phyloP scores from a whole-genome alignment of 2,888 invertebrate genomes.

The Ichneumoninae sp. region DNA sequence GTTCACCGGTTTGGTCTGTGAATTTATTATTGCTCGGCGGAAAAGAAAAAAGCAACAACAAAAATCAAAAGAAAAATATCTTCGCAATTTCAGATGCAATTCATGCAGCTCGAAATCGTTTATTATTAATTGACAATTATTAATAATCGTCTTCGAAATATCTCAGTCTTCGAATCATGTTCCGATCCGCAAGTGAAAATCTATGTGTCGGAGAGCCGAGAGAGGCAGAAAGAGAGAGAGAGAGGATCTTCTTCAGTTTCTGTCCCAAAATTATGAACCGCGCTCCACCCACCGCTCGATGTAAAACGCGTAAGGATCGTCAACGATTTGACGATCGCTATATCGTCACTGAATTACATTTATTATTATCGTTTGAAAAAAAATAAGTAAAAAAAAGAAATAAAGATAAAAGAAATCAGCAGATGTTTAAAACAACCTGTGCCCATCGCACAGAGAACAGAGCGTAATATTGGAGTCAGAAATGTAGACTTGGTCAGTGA shows the following conservation, averaged over 20 bases:
- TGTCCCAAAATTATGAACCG: conserved; percentile 76
- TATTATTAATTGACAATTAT: conserved; percentile 1
- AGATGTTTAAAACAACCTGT: conserved; percentile 26
- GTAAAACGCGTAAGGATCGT: conserved; percentile 67
- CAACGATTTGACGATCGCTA: conserved; percentile 36
- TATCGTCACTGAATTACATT: conserved; percentile 31
- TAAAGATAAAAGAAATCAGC: conserved; percentile 14
- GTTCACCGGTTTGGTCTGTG: not conserved
- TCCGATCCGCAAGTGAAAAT: not conserved
- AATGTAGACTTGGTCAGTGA: conserved; percentile 68
- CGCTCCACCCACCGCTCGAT: conserved; percentile 74
- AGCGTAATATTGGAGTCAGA: not conserved
- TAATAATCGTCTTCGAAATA: conserved; percentile 6
- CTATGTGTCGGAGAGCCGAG: not conserved
- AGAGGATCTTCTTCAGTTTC: conserved; percentile 73
- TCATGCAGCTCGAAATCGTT: not conserved
- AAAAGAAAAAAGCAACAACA: not conserved
- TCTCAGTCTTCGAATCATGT: not conserved
- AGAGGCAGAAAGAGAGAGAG: not conserved
- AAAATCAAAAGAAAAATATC: not conserved
- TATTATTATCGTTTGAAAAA: conserved; percentile 40
- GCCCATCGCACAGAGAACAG: conserved; percentile 30
- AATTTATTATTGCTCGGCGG: conserved; percentile 3
- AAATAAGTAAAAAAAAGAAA: conserved; percentile 1
- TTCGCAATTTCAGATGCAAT: not conserved